A percentile compares a stretch with the other conserved stretches of the same genome.
Evolutionary conservation across 2,113 vertebrate species (phyloP).

Genomic region (Sterrhoptilus dennistouni): DNA sequence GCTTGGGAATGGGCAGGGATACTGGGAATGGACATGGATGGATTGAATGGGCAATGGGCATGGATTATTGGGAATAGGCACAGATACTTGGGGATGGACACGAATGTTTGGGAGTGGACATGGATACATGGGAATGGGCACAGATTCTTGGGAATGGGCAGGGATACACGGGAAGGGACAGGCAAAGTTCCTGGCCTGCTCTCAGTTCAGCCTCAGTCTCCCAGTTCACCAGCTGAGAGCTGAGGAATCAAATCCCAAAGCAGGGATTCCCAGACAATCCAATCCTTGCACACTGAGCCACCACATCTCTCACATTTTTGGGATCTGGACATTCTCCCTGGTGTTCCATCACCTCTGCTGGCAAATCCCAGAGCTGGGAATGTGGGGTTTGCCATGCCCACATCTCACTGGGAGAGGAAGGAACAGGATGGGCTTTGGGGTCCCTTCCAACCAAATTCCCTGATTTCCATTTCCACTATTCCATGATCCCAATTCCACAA

Average conservation of each 20-base stretch:
- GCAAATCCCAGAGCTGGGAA: not conserved
- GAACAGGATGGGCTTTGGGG: not conserved
- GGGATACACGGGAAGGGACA: accelerated
- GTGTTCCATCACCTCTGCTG: not conserved
- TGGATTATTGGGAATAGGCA: not conserved
- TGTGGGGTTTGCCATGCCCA: not conserved
- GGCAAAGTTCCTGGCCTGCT: not conserved
- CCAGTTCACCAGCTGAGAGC: accelerated
- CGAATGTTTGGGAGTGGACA: not conserved
- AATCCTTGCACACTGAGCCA: not conserved
- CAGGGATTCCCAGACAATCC: accelerated
- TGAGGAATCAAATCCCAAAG: not conserved
- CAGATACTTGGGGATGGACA: not conserved
- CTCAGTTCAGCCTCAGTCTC: not conserved
- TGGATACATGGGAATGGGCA: not conserved
- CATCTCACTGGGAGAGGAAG: not conserved
- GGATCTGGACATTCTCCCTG: not conserved
- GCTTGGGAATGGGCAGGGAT: not conserved
- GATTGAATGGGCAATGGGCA: not conserved
- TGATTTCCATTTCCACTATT: not conserved
- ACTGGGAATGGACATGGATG: not conserved
- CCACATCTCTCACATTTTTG: not conserved
- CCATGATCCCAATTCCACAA: not conserved
- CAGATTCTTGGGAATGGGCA: not conserved
- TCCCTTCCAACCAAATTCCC: not conserved